These are phyloP conservation scores for Clistopyga incitator DNA, from an alignment of 2,888 invertebrate genomes.

Conservation along the genomic window DNA sequence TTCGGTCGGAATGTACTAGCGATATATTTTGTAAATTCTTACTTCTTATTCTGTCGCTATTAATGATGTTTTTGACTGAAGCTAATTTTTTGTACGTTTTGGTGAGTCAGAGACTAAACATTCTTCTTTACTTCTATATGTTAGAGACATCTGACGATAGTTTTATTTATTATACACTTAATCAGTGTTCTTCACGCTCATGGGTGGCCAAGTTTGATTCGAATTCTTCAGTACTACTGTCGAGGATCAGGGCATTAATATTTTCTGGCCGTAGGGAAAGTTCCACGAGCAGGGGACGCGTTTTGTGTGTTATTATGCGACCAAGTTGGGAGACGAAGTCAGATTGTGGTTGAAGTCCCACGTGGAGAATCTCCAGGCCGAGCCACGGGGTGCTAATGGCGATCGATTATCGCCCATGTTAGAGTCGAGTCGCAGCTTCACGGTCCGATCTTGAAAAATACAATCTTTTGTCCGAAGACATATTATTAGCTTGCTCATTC, in stretches of 20 bases:
- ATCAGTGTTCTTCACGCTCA: constrained; percentile 75
- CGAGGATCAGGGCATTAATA: constrained; percentile 68
- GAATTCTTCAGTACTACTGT: constrained; percentile 32
- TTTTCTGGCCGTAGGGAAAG: constrained; percentile 70
- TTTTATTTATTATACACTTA: constrained; percentile 58
- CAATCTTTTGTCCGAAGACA: constrained; percentile 63
- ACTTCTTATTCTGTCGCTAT: not conserved
- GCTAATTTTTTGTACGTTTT: not conserved
- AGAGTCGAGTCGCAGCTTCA: constrained; percentile 46
- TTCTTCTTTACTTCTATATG: not conserved
- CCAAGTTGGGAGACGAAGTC: not conserved
- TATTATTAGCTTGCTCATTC: constrained; percentile 67
- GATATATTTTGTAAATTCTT: not conserved
- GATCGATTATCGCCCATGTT: constrained; percentile 74
- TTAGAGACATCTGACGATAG: not conserved
- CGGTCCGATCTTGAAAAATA: constrained; percentile 37
- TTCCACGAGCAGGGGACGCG: constrained; percentile 32
- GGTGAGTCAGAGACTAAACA: not conserved
- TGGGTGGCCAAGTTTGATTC: constrained; percentile 75
- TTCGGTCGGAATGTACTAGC: too few species aligned
- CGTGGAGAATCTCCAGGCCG: constrained; percentile 8
- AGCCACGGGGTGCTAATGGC: constrained; percentile 75
- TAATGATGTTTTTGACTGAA: not conserved
- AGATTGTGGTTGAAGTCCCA: constrained; percentile 33
- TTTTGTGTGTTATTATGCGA: constrained; percentile 35